Conservation (phyloP, 2,797 vertebrate species). For the Macroramphosus scolopax region DNA sequence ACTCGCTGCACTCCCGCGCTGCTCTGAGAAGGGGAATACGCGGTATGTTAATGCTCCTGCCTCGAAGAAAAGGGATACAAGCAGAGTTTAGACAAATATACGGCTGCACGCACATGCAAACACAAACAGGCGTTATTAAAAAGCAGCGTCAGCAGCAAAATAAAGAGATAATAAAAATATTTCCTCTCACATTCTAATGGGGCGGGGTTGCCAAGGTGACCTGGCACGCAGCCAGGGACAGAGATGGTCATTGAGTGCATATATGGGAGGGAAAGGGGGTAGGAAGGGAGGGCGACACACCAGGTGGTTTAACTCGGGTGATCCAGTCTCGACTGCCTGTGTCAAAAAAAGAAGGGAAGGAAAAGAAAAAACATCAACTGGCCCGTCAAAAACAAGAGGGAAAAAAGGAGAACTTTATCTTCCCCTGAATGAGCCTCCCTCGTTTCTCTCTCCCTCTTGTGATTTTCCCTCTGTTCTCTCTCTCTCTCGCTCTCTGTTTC, state of each 20-base stretch:
- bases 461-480: slow-evolving; percentile 40
- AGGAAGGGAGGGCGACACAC: slow-evolving; percentile 60
- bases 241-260: slow-evolving; percentile 74
- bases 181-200: slow-evolving; percentile 66
- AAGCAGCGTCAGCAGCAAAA: slow-evolving; percentile 64
- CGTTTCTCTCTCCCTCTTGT: slow-evolving; percentile 48
- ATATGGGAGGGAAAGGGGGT: slow-evolving; percentile 52
- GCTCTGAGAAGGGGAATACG: slow-evolving; percentile 57
- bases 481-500: slow-evolving; percentile 36
- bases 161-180: slow-evolving; percentile 75
- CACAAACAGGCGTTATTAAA: slow-evolving; percentile 55
- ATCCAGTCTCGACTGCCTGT: slow-evolving; percentile 70
- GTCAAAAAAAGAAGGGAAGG: slow-evolving; percentile 56
- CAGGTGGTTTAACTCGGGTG: slow-evolving; percentile 78
- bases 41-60: slow-evolving; percentile 51
- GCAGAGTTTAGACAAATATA: slow-evolving; percentile 56
- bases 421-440: slow-evolving; percentile 65
- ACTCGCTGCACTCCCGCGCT: slow-evolving; percentile 55
- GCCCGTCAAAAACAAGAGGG: slow-evolving; percentile 67
- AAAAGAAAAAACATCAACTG: slow-evolving; percentile 61
- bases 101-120: slow-evolving; percentile 13
- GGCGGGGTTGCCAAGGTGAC: slow-evolving; percentile 71
- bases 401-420: slow-evolving; percentile 66
- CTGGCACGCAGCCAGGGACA: slow-evolving; percentile 64
- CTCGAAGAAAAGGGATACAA: slow-evolving; percentile 57